A percentile compares a stretch with the other conserved stretches of the same genome.
Conservation (phyloP, 1,140 invertebrate genomes). For the Drosophila rhopaloa region DNA sequence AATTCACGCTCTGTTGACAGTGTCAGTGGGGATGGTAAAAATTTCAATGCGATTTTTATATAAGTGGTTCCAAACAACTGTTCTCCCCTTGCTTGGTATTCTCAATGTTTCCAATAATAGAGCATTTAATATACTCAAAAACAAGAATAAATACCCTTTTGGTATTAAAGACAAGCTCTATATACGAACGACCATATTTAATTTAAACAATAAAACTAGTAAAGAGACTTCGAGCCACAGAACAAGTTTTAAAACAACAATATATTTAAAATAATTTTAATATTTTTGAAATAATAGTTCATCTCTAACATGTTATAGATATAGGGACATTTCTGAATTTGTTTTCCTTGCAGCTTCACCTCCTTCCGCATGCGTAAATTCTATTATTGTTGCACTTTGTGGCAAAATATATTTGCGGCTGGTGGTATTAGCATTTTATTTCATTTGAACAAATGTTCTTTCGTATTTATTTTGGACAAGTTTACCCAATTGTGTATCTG, state of each 20-base stretch:
- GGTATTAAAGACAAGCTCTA: neutral
- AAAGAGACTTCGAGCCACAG: too few relatives aligned
- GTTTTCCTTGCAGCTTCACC: constrained; percentile 33
- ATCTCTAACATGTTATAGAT: neutral
- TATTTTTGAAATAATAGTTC: too few relatives aligned
- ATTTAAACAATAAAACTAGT: too few relatives aligned
- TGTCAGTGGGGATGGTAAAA: constrained; percentile 26
- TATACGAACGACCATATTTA: too few relatives aligned
- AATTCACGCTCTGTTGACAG: constrained; percentile 46
- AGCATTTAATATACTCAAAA: too few relatives aligned
- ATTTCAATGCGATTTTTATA: neutral
- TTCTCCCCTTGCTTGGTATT: too few relatives aligned
- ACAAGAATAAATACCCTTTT: too few relatives aligned
- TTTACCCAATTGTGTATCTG: constrained; percentile 53
- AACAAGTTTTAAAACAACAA: too few relatives aligned
- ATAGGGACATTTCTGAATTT: neutral
- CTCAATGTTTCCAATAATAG: too few relatives aligned
- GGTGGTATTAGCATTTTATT: constrained; percentile 67
- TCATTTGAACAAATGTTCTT: constrained; percentile 48
- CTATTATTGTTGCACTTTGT: constrained; percentile 61
- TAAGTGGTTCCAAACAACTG: too few relatives aligned
- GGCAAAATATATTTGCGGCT: constrained; percentile 62
- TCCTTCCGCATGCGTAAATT: constrained; percentile 37
- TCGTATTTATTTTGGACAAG: constrained; percentile 44
- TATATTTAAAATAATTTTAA: too few relatives aligned